Base-by-base conservation (phyloP, 2,888 invertebrate genomes). In the Axea sp. region DNA sequence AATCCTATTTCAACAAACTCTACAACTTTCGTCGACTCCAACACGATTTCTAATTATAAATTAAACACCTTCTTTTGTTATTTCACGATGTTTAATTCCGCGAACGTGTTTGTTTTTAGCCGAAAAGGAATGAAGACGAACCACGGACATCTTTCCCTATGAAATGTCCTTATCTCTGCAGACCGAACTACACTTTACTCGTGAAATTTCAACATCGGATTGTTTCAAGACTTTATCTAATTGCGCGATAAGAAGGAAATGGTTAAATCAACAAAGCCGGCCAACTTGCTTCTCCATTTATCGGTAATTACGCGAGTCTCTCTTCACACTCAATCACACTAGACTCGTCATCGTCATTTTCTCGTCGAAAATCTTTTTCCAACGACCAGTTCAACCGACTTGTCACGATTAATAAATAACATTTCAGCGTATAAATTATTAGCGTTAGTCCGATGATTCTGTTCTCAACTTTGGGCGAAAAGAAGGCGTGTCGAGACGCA, bases 231-330 rank as follows among this genome's bases (percentile, higher is more conserved):
- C 57, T 43, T 71, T 72, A 67, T 73, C 60, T 59, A 51, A 53
- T 51, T 43, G 59, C 12, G 7, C 53, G 65, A 65, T 67, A 73
- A 65, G 45, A 43, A 7, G 31, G 9, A 49, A 26, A 30, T 45
- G 43, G 43, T 26, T 60, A 45, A 53, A 51, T 53, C 68, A 69
- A 60, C 60, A 60, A 59, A 69, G 51, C 60, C 68, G 68, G 68
- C 33, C 68, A 69, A 41, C 53, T 17, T 26, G 31, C 9, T 22
- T 8, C 30, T 3, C 17, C 12, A 3, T 39, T 49, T 60, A 47
- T 49, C 43, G 33, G 1, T 30, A 17, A 41, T 64, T 51, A 43
- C 51, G 33, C 30, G 43, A 51, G 8, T 24, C 9, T 30, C 3
- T 26, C 17, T 17, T 11, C 30, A 11, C 5, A 5, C 22, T 31